These are phyloP conservation scores for Tetheella fluctuosa DNA, from an alignment of 2,888 invertebrate species.

Conservation along the genomic window DNA sequence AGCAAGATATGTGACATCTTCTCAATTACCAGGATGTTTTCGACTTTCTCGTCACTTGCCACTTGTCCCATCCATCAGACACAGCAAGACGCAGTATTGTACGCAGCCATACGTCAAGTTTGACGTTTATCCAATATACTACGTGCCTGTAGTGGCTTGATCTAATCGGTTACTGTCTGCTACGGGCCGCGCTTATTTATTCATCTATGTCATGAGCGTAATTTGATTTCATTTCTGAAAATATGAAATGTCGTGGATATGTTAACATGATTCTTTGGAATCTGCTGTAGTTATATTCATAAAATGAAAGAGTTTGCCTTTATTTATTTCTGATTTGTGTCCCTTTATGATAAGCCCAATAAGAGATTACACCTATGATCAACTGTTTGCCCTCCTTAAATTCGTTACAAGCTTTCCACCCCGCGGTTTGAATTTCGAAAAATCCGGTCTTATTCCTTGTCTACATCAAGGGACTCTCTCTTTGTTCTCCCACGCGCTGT, in stretches of 20 bases:
- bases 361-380: too few relatives aligned
- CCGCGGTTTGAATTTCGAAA: too few relatives aligned
- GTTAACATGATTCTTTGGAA: not conserved
- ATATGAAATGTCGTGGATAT: constrained; percentile 20
- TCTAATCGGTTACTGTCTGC: constrained; percentile 64
- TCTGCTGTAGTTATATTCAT: not conserved
- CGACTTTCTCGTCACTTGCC: constrained; percentile 10
- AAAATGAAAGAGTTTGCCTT: not conserved
- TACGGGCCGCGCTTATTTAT: constrained; percentile 54
- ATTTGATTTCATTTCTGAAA: constrained; percentile 46
- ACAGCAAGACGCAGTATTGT: constrained; percentile 50
- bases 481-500: too few relatives aligned
- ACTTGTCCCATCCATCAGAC: constrained; percentile 32
- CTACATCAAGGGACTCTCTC: too few relatives aligned
- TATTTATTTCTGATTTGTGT: not conserved
- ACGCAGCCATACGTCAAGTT: constrained; percentile 72
- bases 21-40: too few relatives aligned
- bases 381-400: too few relatives aligned
- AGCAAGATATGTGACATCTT: too few relatives aligned
- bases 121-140: constrained; percentile 80
- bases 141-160: constrained; percentile 66
- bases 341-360: too few relatives aligned
- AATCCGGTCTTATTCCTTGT: too few relatives aligned
- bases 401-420: too few relatives aligned
- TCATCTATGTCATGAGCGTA: constrained; percentile 42